phyloP scores from a whole-genome alignment of 1,140 invertebrate species.

The Grapholita molesta region DNA sequence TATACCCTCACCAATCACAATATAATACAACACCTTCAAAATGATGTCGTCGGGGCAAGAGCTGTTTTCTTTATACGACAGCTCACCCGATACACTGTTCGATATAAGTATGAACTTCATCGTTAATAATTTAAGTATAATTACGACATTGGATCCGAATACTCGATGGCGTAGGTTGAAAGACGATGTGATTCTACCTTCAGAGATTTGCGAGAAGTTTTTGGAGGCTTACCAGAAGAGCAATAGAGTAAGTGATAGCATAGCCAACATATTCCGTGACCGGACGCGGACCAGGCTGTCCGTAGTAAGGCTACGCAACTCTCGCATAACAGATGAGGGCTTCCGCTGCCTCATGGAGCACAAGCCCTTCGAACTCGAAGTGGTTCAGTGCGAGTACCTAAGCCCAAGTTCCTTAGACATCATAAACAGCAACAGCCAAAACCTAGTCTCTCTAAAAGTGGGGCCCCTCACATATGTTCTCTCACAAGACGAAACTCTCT shows the following conservation, averaged over 20 bases:
- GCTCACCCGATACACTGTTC: slow-evolving; percentile 47
- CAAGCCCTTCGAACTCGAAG: slow-evolving; percentile 84
- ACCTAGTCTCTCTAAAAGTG: slow-evolving; percentile 69
- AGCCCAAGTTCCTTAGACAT: slow-evolving; percentile 79
- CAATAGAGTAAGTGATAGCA: slow-evolving; percentile 80
- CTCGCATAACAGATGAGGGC: slow-evolving; percentile 84
- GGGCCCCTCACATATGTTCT: slow-evolving; percentile 45
- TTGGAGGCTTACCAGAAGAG: slow-evolving; percentile 81
- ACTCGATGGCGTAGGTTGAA: slow-evolving; percentile 49
- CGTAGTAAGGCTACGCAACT: slow-evolving; percentile 83
- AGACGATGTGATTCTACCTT: slow-evolving; percentile 60
- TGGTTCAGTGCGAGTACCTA: slow-evolving; percentile 85
- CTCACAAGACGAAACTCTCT: slow-evolving; percentile 42
- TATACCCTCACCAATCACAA: background rate
- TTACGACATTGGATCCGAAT: slow-evolving; percentile 43
- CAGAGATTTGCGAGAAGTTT: slow-evolving; percentile 73
- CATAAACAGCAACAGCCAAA: slow-evolving; percentile 79
- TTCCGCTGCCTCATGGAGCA: slow-evolving; percentile 84
- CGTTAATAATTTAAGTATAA: slow-evolving; percentile 50
- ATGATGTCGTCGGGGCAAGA: slow-evolving; percentile 43
- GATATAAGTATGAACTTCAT: slow-evolving; percentile 55
- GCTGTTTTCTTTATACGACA: slow-evolving; percentile 47
- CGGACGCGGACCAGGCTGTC: slow-evolving; percentile 82
- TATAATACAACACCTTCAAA: background rate
- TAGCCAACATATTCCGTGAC: slow-evolving; percentile 87